Conservation (phyloP, 92 coral and sea anemone species). For the Siderastrea radians region DNA sequence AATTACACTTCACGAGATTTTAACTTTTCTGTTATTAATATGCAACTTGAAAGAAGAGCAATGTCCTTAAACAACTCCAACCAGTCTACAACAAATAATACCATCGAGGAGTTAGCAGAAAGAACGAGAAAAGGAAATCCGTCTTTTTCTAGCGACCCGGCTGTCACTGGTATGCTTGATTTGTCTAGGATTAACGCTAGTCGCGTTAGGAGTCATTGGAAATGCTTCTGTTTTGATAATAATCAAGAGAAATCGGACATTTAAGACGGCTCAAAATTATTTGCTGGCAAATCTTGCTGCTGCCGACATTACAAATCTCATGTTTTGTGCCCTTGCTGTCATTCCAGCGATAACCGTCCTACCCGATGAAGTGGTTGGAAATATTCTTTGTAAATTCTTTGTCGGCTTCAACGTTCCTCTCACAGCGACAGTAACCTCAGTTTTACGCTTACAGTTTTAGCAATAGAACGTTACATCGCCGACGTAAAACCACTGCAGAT, state of each 20-base stretch:
- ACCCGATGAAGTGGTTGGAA: constrained; percentile 18
- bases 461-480: constrained; percentile 2
- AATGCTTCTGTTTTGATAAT: background rate
- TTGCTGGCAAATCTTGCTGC: constrained; percentile 10
- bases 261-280: background rate
- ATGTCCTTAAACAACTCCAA: background rate
- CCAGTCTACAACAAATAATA: background rate
- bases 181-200: background rate
- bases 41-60: background rate
- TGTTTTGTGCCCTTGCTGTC: constrained; percentile 2
- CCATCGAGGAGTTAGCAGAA: background rate
- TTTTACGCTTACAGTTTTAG: constrained; percentile 2
- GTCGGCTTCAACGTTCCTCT: constrained; percentile 19
- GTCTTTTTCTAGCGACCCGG: background rate
- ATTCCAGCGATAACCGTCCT: background rate
- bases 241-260: background rate
- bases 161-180: background rate
- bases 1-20: background rate
- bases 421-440: background rate
- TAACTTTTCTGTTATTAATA: too few relatives aligned
- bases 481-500: background rate
- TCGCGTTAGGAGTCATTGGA: constrained; percentile 4
- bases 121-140: background rate
- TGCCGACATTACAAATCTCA: constrained; percentile 1
- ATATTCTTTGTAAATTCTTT: background rate